Conservation (phyloP, 64 coral and sea anemone genomes). For the Catalaphyllia jardinei region DNA sequence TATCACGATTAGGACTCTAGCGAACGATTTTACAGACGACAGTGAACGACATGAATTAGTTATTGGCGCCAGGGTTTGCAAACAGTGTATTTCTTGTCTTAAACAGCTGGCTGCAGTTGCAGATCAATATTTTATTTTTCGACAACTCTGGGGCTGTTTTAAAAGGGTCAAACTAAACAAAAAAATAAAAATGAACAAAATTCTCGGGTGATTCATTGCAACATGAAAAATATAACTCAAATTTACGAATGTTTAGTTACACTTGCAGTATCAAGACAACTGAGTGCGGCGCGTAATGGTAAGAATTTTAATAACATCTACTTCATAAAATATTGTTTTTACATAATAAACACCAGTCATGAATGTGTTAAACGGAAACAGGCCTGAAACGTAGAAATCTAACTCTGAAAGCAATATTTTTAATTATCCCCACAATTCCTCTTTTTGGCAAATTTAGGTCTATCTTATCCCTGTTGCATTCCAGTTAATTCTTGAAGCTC, state of each 20-base stretch:
- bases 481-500: neutral
- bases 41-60: neutral
- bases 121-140: neutral
- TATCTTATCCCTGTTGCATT: neutral
- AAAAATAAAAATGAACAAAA: neutral
- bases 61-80: neutral
- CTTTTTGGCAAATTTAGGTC: neutral
- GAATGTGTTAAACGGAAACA: neutral
- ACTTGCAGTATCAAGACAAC: neutral
- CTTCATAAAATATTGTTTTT: conserved; percentile 9
- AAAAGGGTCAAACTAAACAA: neutral
- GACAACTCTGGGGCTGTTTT: neutral
- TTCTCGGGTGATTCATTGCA: neutral
- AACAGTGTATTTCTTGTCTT: neutral
- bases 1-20: too few species aligned
- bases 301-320: neutral
- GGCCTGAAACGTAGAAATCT: neutral
- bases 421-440: neutral
- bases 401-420: neutral
- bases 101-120: conserved; percentile 3
- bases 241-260: neutral
- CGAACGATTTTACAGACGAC: neutral
- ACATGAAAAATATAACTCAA: too few species aligned
- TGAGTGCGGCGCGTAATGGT: too few species aligned
- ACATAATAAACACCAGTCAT: neutral